Conservation (phyloP, 2,113 vertebrate genomes). For the Tapirus terrestris region DNA sequence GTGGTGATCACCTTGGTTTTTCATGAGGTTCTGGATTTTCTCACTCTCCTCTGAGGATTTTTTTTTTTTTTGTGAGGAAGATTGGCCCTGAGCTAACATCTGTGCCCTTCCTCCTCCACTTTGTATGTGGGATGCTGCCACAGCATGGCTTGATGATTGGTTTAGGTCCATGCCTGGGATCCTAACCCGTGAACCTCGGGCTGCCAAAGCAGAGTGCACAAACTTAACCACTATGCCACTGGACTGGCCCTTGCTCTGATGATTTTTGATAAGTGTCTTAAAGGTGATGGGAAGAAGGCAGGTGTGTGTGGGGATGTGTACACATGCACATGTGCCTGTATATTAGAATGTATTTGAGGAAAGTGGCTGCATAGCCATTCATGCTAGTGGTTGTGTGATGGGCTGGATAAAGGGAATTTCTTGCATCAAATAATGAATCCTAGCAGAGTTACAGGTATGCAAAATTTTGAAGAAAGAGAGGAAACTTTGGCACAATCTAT, state of each 20-base stretch:
- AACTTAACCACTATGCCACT: too few species aligned
- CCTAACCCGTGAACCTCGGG: too few species aligned
- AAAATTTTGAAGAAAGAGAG: not conserved
- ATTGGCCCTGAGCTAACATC: too few species aligned
- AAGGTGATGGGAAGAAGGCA: not conserved
- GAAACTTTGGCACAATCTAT: not conserved
- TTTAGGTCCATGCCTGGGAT: too few species aligned
- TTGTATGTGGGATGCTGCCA: too few species aligned
- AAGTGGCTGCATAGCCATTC: not conserved
- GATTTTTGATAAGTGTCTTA: not conserved
- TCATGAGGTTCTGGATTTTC: not conserved
- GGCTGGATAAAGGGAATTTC: not conserved
- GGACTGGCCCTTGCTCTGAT: not conserved
- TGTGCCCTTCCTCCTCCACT: too few species aligned
- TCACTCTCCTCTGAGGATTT: not conserved
- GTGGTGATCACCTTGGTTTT: not conserved
- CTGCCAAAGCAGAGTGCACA: too few species aligned
- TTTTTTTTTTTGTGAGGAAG: not conserved
- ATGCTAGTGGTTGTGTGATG: not conserved
- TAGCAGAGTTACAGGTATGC: not conserved
- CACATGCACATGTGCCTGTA: not conserved
- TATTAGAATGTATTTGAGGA: not conserved
- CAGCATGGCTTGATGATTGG: too few species aligned
- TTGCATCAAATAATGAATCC: conserved; percentile 14
- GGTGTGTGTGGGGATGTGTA: not conserved